Evolutionary conservation across 2,888 invertebrate genomes (phyloP).

Genomic region (Sphinx pinastri): DNA sequence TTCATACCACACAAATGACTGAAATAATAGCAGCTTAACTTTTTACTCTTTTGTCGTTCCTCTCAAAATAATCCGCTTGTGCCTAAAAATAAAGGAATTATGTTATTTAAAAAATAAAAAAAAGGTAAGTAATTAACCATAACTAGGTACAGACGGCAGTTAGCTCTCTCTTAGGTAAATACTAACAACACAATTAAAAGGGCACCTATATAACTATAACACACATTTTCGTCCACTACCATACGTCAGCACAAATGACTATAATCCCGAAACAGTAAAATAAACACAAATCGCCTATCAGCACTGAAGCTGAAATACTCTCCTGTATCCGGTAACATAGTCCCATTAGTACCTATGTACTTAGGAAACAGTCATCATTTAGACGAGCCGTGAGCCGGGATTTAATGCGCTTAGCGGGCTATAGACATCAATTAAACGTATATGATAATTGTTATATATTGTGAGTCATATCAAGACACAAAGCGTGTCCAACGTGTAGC

Average conservation of each 20-base stretch:
- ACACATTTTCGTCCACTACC: background rate
- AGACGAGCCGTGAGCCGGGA: background rate
- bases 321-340: slow-evolving; percentile 2
- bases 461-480: slow-evolving; percentile 43
- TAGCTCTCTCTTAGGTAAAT: background rate
- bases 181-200: background rate
- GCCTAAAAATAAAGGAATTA: background rate
- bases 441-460: slow-evolving; percentile 28
- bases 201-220: background rate
- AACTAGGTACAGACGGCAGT: background rate
- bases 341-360: background rate
- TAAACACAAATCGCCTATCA: slow-evolving; percentile 15
- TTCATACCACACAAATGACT: slow-evolving; percentile 56
- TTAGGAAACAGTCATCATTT: slow-evolving; percentile 2
- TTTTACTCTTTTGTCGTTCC: slow-evolving; percentile 14
- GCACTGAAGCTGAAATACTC: slow-evolving; percentile 10
- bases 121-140: background rate
- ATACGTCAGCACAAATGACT: background rate
- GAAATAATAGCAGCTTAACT: slow-evolving; percentile 49
- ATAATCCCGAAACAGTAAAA: slow-evolving; percentile 12
- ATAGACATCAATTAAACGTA: slow-evolving; percentile 24
- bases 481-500: slow-evolving; percentile 43
- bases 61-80: background rate
- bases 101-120: background rate
- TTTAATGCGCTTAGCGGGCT: background rate